Evolutionary conservation across 2,888 invertebrate genomes (phyloP), one percentile per base, ranked within the genome.

Genomic region (Conistra vaccinii): DNA sequence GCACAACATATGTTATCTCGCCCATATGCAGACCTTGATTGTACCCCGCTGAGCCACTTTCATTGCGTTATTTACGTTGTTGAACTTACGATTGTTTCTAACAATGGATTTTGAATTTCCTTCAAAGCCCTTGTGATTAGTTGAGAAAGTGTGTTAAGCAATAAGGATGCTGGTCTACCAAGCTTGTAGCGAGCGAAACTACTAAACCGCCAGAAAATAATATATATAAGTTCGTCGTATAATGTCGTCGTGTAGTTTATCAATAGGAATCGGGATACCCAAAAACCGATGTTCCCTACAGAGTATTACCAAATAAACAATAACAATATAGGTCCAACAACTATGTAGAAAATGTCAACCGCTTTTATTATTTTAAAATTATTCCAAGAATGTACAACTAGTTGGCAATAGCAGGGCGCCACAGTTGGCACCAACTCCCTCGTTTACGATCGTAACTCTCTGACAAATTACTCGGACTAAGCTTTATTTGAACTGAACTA

Each of bases 391-490:
- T 76, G 51, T 20, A 29, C 35, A 62, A 76, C 60, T 69, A 67
- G 71, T 82, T 82, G 85, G 71, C 85, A 84, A 72, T 60, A 80
- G 51, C 23, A 5, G 12, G 76, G 85, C 85, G 82, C 82, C 76
- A 77, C 3, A 62, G 39, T 82, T 82, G 85, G 82, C 82, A 84
- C 53, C n/a, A 62, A 20, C 26, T 69, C 53, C 12, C 39, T 32
- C 48, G 60, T 58, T 70, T 60, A 66, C 71, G 35, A 72, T 55
- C 65, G 35, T 81, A 72, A 81, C 76, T 84, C 71, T 81, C 63
- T 76, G 81, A 72, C 81, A 69, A 84, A 82, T 84, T 84, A 66
- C 76, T 65, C n/a, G 4, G 26, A 12, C 67, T 61, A 51, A 66
- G 62, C 69, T 67, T 51, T 60, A 66, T 60, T 69, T 60, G 61